These are phyloP conservation scores for Labeo rohita DNA, from an alignment of 2,113 vertebrate genomes.

Conservation along the genomic window DNA sequence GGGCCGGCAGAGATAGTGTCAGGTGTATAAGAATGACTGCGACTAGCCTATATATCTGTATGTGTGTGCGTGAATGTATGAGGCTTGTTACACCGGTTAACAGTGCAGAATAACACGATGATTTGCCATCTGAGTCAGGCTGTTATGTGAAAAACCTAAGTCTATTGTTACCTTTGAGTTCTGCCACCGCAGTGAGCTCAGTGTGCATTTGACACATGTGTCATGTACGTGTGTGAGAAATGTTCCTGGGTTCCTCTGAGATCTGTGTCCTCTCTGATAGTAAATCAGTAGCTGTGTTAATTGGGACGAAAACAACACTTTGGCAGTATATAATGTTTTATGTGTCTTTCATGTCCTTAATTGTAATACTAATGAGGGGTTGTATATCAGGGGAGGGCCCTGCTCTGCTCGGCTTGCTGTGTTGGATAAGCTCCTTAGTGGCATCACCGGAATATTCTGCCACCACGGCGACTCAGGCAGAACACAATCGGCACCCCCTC, in stretches of 20 bases:
- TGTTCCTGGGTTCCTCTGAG: conserved; percentile 74
- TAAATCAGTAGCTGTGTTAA: conserved; percentile 93
- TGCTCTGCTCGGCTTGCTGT: conserved; percentile 70
- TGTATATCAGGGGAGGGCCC: conserved; percentile 87
- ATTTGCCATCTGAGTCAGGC: conserved; percentile 50
- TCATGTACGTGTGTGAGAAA: conserved; percentile 51
- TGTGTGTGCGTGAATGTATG: conserved; percentile 37
- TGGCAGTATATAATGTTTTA: conserved; percentile 98
- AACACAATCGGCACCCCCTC: conserved; percentile 77
- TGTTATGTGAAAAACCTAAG: conserved; percentile 39
- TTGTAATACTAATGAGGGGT: conserved; percentile 97
- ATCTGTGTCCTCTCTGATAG: conserved; percentile 89
- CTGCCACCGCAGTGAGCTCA: neutral
- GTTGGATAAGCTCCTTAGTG: conserved; percentile 92
- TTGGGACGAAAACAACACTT: conserved; percentile 97
- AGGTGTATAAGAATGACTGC: conserved; percentile 49
- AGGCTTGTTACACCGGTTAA: conserved; percentile 58
- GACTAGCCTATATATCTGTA: conserved; percentile 24
- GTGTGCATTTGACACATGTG: conserved; percentile 39
- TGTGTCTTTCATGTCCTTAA: conserved; percentile 97
- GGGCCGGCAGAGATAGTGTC: conserved; percentile 49
- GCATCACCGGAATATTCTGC: conserved; percentile 83
- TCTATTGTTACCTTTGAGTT: conserved; percentile 28
- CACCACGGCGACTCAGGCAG: conserved; percentile 59
- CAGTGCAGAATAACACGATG: conserved; percentile 60